Evolutionary conservation across 2,888 invertebrate genomes (phyloP).

Genomic region (Choreutis nemorana): DNA sequence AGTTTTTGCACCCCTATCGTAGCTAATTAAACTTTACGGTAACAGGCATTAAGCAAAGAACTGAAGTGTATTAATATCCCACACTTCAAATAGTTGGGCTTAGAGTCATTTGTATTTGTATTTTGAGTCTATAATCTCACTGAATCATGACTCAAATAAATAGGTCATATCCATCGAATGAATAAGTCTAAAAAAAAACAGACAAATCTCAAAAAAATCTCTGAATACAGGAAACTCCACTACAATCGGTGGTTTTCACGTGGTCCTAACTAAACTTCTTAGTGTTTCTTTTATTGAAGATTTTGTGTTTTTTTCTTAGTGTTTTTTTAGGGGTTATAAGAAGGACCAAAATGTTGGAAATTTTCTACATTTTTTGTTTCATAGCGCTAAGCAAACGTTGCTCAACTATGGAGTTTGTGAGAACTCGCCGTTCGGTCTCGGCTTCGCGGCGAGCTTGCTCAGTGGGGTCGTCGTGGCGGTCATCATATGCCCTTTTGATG

Average conservation of each 20-base stretch:
- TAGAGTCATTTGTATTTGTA: neutral
- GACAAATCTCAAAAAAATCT: neutral
- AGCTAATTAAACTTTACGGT: neutral
- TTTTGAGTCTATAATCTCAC: neutral
- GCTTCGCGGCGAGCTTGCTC: constrained; percentile 71
- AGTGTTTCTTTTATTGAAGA: neutral
- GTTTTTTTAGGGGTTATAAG: neutral
- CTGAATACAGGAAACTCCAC: neutral
- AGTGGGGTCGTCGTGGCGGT: constrained; percentile 80
- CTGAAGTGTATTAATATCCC: neutral
- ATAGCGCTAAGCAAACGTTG: constrained; percentile 44
- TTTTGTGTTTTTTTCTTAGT: neutral
- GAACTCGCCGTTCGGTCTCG: constrained; percentile 37
- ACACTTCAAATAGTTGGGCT: neutral
- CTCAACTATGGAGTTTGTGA: constrained; percentile 28
- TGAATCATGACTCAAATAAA: too few species aligned
- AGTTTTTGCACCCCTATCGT: constrained; percentile 10
- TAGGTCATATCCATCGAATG: too few species aligned
- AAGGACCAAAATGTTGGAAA: constrained; percentile 3
- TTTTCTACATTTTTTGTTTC: constrained; percentile 13
- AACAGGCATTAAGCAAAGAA: neutral
- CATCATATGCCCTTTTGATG: constrained; percentile 87
- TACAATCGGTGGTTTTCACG: neutral
- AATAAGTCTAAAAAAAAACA: neutral
- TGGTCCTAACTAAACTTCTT: neutral